A percentile compares a stretch with the other conserved stretches of the same genome.
These are phyloP conservation scores for Perdita meconis DNA, from an alignment of 2,888 invertebrate species.

Conservation along the genomic window DNA sequence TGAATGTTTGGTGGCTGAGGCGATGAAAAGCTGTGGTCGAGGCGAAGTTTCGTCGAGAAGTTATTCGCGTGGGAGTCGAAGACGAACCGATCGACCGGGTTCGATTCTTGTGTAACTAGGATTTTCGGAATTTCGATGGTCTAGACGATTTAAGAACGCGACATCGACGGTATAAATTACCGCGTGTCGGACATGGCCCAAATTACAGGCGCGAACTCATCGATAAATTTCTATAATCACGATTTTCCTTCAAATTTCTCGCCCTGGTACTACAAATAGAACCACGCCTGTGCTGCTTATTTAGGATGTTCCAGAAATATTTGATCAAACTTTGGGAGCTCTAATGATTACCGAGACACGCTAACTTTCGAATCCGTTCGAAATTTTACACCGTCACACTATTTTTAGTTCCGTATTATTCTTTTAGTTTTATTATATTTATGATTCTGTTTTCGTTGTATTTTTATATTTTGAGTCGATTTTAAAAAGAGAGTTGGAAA, in stretches of 20 bases:
- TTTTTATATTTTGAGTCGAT: no score
- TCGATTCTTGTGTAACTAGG: constrained; percentile 22
- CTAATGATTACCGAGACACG: background rate
- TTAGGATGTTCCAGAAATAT: constrained; percentile 20
- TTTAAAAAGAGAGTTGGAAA: no score
- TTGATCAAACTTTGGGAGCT: background rate
- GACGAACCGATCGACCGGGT: constrained; percentile 10
- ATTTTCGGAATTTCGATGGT: constrained; percentile 10
- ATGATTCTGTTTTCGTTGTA: no score
- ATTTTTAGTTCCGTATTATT: no score
- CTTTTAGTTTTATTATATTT: no score
- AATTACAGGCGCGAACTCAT: constrained; percentile 12
- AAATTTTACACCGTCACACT: background rate
- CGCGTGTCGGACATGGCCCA: constrained; percentile 1
- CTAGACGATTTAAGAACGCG: background rate
- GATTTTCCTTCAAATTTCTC: constrained; percentile 24
- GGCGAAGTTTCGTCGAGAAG: background rate
- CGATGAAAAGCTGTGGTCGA: constrained; percentile 11
- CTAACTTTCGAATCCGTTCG: background rate
- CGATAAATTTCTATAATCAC: constrained; percentile 25
- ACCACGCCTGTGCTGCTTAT: constrained; percentile 9
- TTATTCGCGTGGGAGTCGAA: constrained; percentile 42
- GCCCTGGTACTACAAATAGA: constrained; percentile 27
- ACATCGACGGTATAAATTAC: constrained; percentile 4
- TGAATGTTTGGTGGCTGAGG: background rate